A percentile compares a stretch with the other conserved stretches of the same genome.
These are phyloP conservation scores for Epizoanthus stellaris DNA, from an alignment of 92 coral and sea anemone genomes.

Conservation along the genomic window DNA sequence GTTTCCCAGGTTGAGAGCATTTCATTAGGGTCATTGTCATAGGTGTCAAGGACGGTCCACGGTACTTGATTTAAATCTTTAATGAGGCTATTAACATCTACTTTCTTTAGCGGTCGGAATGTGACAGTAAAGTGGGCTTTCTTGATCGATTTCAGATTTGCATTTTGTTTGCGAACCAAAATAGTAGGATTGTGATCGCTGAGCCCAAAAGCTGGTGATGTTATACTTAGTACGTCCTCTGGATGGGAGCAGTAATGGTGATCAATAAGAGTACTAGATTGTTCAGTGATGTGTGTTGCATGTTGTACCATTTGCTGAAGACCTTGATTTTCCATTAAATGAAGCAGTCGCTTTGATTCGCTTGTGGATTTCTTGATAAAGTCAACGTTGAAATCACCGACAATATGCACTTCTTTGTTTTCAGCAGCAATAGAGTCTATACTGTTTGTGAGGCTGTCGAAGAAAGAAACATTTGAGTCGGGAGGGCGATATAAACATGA, in stretches of 20 bases:
- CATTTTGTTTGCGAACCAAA: slow-evolving; percentile 55
- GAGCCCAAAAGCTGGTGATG: slow-evolving; percentile 52
- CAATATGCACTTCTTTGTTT: slow-evolving; percentile 51
- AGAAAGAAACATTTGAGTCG: slow-evolving; percentile 19
- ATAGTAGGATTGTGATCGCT: slow-evolving; percentile 52
- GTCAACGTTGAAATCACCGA: slow-evolving; percentile 40
- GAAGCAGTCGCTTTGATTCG: slow-evolving; percentile 49
- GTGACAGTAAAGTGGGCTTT: slow-evolving; percentile 52
- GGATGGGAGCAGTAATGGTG: slow-evolving; percentile 51
- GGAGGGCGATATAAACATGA: slow-evolving; percentile 26
- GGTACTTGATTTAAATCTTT: slow-evolving; percentile 33
- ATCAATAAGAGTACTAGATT: slow-evolving; percentile 43
- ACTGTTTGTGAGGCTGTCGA: slow-evolving; percentile 26
- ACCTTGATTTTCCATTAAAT: slow-evolving; percentile 43
- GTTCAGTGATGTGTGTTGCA: too few relatives aligned
- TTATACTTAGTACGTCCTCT: slow-evolving; percentile 39
- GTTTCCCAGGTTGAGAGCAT: slow-evolving; percentile 41
- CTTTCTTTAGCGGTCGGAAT: slow-evolving; percentile 37
- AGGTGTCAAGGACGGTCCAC: slow-evolving; percentile 9
- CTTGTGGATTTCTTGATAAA: slow-evolving; percentile 43
- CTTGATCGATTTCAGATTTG: slow-evolving; percentile 53
- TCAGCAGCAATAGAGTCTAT: slow-evolving; percentile 32
- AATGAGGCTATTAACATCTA: slow-evolving; percentile 45
- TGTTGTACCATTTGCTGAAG: slow-evolving; percentile 38
- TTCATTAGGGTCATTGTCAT: slow-evolving; percentile 42